A percentile compares a stretch with the other conserved stretches of the same genome.
Conservation (phyloP, 2,888 invertebrate species). For the Marronus borbonicus region DNA sequence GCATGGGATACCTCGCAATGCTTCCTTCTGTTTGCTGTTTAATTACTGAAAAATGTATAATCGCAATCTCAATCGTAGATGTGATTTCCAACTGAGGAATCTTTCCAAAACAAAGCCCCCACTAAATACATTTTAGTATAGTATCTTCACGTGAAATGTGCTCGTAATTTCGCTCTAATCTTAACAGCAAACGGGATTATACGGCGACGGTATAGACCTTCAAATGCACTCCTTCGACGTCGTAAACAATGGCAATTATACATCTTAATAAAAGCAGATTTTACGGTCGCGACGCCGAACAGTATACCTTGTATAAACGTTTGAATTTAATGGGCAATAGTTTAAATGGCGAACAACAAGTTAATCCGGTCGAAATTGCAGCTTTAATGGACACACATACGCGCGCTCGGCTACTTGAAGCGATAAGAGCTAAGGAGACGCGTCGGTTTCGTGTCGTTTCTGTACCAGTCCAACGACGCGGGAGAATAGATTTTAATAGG, state of each 20-base stretch:
- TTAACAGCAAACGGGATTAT: constrained; percentile 27
- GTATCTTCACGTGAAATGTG: too few relatives aligned
- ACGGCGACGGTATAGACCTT: constrained; percentile 18
- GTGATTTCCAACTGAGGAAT: too few relatives aligned
- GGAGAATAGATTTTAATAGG: too few relatives aligned
- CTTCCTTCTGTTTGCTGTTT: too few relatives aligned
- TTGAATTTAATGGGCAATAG: constrained; percentile 57
- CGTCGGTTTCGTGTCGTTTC: background rate
- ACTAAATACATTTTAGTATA: too few relatives aligned
- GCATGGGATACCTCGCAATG: too few relatives aligned
- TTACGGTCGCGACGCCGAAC: background rate
- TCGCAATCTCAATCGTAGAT: too few relatives aligned
- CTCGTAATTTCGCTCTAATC: background rate
- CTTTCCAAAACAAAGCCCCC: too few relatives aligned
- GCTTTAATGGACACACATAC: constrained; percentile 55
- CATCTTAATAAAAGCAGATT: constrained; percentile 39
- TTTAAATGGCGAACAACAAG: constrained; percentile 54
- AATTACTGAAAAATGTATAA: too few relatives aligned
- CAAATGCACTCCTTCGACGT: constrained; percentile 34
- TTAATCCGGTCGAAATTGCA: constrained; percentile 57
- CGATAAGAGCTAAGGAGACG: constrained; percentile 21
- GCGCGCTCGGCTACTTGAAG: constrained; percentile 24
- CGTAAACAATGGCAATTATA: constrained; percentile 45
- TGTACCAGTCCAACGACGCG: too few relatives aligned
- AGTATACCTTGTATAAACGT: constrained; percentile 42